These are phyloP conservation scores for Thunnus albacares DNA, from an alignment of 2,797 vertebrate genomes.

Conservation along the genomic window DNA sequence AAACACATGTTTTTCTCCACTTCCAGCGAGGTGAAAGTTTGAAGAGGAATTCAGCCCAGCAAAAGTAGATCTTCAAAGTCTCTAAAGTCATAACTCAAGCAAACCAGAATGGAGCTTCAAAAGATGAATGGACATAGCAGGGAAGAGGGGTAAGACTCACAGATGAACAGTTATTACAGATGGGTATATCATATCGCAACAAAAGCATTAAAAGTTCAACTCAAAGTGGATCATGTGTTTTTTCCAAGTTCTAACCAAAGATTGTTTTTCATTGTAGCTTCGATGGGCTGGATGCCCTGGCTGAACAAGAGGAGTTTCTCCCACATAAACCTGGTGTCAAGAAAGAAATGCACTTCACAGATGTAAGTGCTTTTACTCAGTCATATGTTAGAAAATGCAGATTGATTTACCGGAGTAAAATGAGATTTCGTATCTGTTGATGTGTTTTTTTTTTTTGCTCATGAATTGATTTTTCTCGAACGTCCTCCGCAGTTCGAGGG, in stretches of 20 bases:
- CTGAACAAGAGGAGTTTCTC: slow-evolving; percentile 82
- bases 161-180: background rate
- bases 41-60: slow-evolving; percentile 19
- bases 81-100: background rate
- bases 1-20: background rate
- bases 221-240: background rate
- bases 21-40: slow-evolving; percentile 36
- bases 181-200: background rate
- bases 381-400: background rate
- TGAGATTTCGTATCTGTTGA: background rate
- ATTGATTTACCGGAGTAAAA: background rate
- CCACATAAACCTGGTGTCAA: slow-evolving; percentile 72
- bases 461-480: slow-evolving; percentile 4
- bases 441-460: background rate
- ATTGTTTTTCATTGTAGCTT: slow-evolving; percentile 68
- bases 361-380: slow-evolving; percentile 75
- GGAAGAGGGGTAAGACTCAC: slow-evolving; percentile 78
- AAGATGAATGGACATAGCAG: slow-evolving; percentile 84
- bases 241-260: background rate
- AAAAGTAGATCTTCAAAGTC: slow-evolving; percentile 18
- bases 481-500: slow-evolving; percentile 86
- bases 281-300: slow-evolving; percentile 75
- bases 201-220: background rate
- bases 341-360: slow-evolving; percentile 83
- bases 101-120: slow-evolving; percentile 82